Evolutionary conservation across 2,888 invertebrate species (phyloP).

Genomic region (Scrobipalpa atriplicella): DNA sequence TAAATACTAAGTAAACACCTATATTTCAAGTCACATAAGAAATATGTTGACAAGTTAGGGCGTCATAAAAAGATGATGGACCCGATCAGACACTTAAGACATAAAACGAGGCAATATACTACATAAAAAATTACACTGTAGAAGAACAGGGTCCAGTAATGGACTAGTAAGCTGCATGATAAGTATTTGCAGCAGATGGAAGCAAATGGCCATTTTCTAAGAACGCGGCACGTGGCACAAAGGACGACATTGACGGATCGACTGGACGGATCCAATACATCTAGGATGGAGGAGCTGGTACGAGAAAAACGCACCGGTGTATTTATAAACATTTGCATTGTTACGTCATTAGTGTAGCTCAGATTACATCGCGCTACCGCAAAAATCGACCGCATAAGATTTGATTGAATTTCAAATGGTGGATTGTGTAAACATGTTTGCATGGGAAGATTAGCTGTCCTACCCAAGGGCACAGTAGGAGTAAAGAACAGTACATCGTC

Average conservation of each 20-base stretch:
- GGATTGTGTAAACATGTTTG: constrained; percentile 3
- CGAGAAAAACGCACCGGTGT: background rate
- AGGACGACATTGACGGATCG: constrained; percentile 39
- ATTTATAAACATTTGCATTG: constrained; percentile 17
- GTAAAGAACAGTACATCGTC: no score
- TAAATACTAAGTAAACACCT: background rate
- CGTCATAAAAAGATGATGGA: constrained; percentile 15
- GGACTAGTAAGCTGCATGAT: constrained; percentile 21
- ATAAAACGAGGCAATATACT: background rate
- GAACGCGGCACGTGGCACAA: constrained; percentile 29
- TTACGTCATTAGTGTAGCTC: background rate
- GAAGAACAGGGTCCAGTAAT: constrained; percentile 6
- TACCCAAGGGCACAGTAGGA: background rate
- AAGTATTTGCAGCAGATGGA: constrained; percentile 31
- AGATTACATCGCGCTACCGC: background rate
- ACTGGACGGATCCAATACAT: constrained; percentile 10
- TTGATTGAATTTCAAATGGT: constrained; percentile 7
- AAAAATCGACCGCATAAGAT: background rate
- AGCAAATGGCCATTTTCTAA: constrained; percentile 32
- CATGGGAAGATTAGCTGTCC: background rate
- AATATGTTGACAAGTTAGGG: constrained; percentile 5
- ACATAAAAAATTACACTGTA: background rate
- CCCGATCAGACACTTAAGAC: constrained; percentile 5
- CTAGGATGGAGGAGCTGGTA: background rate
- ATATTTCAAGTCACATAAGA: background rate